Evolutionary conservation across 2,113 vertebrate species (phyloP).

Genomic region (Amblyornis subalaris): DNA sequence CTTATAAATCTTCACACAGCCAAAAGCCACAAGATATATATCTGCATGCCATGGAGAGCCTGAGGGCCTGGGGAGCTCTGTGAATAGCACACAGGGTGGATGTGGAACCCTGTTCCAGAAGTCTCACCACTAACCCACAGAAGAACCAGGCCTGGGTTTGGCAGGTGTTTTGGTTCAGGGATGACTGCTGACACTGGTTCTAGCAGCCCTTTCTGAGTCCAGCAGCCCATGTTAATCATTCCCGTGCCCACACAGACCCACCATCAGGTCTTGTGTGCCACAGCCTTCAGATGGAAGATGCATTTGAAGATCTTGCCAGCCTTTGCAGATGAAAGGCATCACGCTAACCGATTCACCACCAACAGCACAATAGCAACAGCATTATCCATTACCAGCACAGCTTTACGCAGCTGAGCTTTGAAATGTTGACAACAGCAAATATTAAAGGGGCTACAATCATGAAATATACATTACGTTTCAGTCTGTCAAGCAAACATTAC

Average conservation of each 20-base stretch:
- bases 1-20: background rate
- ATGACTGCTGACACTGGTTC: background rate
- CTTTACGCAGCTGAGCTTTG: background rate
- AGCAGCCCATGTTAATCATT: rapidly evolving
- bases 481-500: slow-evolving; percentile 5
- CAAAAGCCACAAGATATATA: background rate
- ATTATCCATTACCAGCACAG: background rate
- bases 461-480: slow-evolving; percentile 7
- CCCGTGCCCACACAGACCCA: background rate
- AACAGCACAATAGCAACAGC: rapidly evolving
- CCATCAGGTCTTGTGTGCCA: background rate
- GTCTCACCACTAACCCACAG: background rate
- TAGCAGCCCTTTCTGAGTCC: background rate
- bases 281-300: background rate
- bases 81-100: too few relatives aligned
- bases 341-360: background rate
- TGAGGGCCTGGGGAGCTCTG: background rate
- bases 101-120: background rate
- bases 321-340: background rate
- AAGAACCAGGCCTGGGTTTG: background rate
- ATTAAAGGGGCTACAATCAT: background rate
- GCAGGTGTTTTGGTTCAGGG: background rate
- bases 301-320: background rate
- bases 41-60: background rate
- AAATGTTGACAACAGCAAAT: background rate